Percentiles rank a stretch among this genome's conserved stretches.
Conservation (phyloP, 1,140 invertebrate species). For the Drosophila tani region DNA sequence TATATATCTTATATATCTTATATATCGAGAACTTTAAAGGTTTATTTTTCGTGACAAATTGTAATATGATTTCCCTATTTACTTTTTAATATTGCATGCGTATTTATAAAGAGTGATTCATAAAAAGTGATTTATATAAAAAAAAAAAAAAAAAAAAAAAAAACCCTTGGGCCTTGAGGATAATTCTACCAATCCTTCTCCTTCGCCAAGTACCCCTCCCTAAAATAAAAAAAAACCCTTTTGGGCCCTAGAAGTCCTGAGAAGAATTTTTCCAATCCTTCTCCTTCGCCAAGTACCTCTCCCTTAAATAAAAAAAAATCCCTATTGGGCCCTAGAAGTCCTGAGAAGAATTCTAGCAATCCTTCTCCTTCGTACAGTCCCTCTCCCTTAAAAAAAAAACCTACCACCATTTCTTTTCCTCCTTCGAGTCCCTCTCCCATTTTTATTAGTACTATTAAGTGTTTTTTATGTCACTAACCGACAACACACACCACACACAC, state of each 20-base stretch:
- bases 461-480: conserved; percentile 54
- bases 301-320: conserved; percentile 5
- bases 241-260: conserved; percentile 5
- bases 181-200: too few relatives aligned
- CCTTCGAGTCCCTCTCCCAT: conserved; percentile 4
- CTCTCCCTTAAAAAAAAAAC: too few relatives aligned
- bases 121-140: neutral
- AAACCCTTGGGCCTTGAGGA: too few relatives aligned
- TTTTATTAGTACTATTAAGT: conserved; percentile 31
- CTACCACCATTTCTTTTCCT: neutral
- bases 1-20: conserved; percentile 65
- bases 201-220: too few relatives aligned
- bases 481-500: conserved; percentile 17
- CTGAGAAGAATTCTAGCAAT: too few relatives aligned
- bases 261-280: neutral
- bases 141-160: neutral
- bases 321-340: too few relatives aligned
- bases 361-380: too few relatives aligned
- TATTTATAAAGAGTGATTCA: conserved; percentile 45
- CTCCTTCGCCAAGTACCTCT: neutral
- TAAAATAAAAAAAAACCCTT: too few relatives aligned
- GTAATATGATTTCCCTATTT: conserved; percentile 43
- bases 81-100: conserved; percentile 63
- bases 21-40: conserved; percentile 20
- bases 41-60: conserved; percentile 13